Evolutionary conservation across 2,888 invertebrate species (phyloP).

Genomic region (Metellina segmentata): DNA sequence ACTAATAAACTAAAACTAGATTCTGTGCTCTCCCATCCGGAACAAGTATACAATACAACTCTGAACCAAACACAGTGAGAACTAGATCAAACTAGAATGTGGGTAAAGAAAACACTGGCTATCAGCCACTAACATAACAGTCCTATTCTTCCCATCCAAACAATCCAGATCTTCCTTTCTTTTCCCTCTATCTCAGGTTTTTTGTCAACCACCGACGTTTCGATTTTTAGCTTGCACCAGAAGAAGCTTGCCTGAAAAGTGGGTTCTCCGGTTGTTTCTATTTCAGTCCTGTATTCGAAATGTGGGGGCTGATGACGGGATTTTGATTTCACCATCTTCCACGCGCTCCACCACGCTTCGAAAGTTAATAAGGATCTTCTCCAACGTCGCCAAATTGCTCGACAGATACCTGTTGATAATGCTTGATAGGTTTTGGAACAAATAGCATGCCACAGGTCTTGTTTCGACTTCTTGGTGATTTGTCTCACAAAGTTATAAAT

Average conservation of each 20-base stretch:
- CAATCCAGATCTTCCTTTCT: not conserved
- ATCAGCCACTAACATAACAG: not conserved
- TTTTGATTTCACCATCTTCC: slow-evolving; percentile 35
- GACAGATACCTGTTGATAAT: no score
- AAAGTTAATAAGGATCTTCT: slow-evolving; percentile 1
- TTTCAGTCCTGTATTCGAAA: slow-evolving; percentile 27
- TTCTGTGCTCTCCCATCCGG: not conserved
- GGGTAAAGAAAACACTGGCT: not conserved
- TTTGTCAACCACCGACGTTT: slow-evolving; percentile 11
- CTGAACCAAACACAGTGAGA: not conserved
- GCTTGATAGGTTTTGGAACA: no score
- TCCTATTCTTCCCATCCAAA: not conserved
- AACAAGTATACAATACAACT: not conserved
- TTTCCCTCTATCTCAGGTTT: not conserved
- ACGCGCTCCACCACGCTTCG: slow-evolving; percentile 34
- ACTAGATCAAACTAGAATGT: not conserved
- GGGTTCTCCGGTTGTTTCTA: slow-evolving; percentile 45
- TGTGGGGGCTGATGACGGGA: slow-evolving; percentile 58
- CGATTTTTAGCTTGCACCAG: not conserved
- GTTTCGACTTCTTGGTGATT: no score
- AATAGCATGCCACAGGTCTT: no score
- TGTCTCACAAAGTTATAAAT: no score
- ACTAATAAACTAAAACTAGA: no score
- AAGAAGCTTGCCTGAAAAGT: not conserved
- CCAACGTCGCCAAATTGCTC: slow-evolving; percentile 15